phyloP scores from a whole-genome alignment of 2,113 vertebrate genomes.

The Archocentrus centrarchus region DNA sequence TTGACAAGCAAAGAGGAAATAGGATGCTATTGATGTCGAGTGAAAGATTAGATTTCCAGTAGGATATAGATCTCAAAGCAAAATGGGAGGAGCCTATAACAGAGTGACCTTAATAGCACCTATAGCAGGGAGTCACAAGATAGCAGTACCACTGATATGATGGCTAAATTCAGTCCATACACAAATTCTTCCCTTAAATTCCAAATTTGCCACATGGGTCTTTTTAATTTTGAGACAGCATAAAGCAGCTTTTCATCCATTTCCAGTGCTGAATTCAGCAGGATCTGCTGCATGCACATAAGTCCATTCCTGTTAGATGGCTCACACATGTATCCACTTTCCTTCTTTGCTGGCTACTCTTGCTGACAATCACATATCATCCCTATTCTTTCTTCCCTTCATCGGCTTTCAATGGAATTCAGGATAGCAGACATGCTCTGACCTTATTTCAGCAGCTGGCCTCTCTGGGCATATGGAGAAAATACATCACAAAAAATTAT shows the following conservation, averaged over 20 bases:
- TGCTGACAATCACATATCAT: neutral
- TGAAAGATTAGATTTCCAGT: constrained; percentile 63
- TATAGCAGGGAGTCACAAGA: constrained; percentile 59
- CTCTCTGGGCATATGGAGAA: neutral
- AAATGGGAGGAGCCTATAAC: constrained; percentile 56
- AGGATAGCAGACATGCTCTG: too few relatives aligned
- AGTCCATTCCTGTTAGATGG: neutral
- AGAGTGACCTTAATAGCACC: constrained; percentile 67
- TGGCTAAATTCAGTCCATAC: constrained; percentile 47
- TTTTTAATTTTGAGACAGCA: constrained; percentile 26
- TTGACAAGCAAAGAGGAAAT: constrained; percentile 57
- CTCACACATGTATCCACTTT: neutral
- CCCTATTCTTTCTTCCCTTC: neutral
- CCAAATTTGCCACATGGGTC: constrained; percentile 43
- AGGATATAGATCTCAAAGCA: constrained; percentile 54
- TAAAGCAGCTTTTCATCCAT: constrained; percentile 14
- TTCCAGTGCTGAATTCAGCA: constrained; percentile 9
- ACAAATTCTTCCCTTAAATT: constrained; percentile 38
- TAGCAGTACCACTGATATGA: constrained; percentile 55
- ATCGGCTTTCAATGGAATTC: neutral
- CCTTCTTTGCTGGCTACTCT: neutral
- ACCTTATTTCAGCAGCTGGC: too few relatives aligned
- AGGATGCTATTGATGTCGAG: constrained; percentile 64
- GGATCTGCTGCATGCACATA: neutral
- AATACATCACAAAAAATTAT: neutral